Conservation (phyloP, 2,797 vertebrate genomes). For the Limnodromus scolopaceus region DNA sequence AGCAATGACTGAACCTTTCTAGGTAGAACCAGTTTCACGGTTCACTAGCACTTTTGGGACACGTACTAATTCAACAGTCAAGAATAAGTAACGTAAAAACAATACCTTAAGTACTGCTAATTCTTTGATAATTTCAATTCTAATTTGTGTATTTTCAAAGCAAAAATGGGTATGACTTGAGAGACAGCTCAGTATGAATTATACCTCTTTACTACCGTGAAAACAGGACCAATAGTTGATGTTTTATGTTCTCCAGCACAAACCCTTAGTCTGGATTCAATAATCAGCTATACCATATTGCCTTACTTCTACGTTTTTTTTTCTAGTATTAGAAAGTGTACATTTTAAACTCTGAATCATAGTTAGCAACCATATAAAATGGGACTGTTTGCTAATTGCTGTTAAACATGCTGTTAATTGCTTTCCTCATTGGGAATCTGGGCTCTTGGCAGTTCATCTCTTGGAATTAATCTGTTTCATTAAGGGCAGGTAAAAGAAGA, state of each 20-base stretch:
- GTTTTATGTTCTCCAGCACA: not conserved
- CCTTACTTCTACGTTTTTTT: not conserved
- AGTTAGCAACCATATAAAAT: not conserved
- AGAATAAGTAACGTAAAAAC: not conserved
- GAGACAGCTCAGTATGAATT: not conserved
- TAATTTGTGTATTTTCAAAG: not conserved
- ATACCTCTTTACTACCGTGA: not conserved
- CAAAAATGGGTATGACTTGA: not conserved
- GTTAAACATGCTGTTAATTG: slow-evolving; percentile 12
- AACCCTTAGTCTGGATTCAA: not conserved
- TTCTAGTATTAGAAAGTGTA: not conserved
- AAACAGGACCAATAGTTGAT: not conserved
- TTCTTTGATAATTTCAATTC: not conserved
- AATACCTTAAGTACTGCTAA: not conserved
- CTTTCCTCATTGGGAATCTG: not conserved
- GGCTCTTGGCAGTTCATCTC: not conserved
- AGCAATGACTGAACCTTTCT: not conserved
- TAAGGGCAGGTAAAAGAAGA: not conserved
- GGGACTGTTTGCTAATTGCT: not conserved
- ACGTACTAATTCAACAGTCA: not conserved
- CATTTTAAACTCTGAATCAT: not conserved
- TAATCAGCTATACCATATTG: not conserved
- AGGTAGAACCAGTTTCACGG: not conserved
- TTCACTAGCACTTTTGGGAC: not conserved
- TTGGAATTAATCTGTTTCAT: not conserved